Evolutionary conservation across 2,888 invertebrate species (phyloP).

Genomic region (Ormyrus thymus): DNA sequence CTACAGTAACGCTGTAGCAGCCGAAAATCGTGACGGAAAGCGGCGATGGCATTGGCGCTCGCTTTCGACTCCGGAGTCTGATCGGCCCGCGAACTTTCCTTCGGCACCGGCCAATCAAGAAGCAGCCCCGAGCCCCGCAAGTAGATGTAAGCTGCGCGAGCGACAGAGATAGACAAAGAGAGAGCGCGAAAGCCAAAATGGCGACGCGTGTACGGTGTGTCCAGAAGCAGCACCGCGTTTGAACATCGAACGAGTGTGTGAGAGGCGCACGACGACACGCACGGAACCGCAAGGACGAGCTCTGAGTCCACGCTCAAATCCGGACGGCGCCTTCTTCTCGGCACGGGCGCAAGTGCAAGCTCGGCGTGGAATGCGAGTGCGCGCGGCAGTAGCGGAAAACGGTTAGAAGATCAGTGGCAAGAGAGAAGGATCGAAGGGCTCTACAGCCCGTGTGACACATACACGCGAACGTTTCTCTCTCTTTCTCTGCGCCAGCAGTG

Average conservation of each 20-base stretch:
- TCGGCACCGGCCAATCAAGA: conserved; percentile 14
- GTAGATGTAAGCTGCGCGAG: neutral
- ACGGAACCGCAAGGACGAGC: neutral
- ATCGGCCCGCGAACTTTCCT: conserved; percentile 1
- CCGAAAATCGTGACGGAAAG: conserved; percentile 21
- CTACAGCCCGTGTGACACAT: conserved; percentile 11
- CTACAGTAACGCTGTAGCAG: too few species aligned
- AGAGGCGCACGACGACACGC: conserved; percentile 16
- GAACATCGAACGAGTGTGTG: conserved; percentile 8
- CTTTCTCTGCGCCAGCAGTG: neutral
- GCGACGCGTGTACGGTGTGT: conserved; percentile 45
- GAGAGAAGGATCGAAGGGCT: conserved; percentile 39
- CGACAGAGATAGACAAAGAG: conserved; percentile 13
- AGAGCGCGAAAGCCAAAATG: conserved; percentile 49
- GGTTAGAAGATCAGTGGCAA: conserved; percentile 31
- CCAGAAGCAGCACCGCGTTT: conserved; percentile 39
- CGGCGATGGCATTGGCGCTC: neutral
- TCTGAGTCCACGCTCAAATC: neutral
- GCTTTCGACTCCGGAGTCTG: neutral
- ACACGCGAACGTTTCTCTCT: neutral
- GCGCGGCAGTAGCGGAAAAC: conserved; percentile 13
- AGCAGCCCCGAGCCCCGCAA: neutral
- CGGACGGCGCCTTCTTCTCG: neutral
- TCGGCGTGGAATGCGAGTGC: neutral
- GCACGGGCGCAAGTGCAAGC: neutral